Evolutionary conservation across 2,888 invertebrate genomes (phyloP).

Genomic region (Tenthredo scrophulariae): DNA sequence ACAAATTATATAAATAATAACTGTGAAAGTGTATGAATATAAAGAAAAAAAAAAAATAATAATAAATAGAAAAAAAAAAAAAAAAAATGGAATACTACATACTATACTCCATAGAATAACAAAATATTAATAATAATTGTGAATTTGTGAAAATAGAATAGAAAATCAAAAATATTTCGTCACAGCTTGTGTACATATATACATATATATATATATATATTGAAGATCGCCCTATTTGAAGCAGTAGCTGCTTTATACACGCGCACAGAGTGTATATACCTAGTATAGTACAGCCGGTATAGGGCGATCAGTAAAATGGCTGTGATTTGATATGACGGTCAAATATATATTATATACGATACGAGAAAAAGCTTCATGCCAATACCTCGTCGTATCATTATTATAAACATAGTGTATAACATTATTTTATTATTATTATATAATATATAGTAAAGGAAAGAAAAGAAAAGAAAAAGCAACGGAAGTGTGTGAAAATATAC

Average conservation of each 20-base stretch:
- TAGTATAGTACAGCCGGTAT: no score
- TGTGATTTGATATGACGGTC: conserved; percentile 64
- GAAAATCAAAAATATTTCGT: background rate
- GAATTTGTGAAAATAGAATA: background rate
- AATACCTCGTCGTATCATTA: background rate
- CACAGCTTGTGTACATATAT: background rate
- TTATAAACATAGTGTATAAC: no score
- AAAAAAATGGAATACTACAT: background rate
- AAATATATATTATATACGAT: background rate
- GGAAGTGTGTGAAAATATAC: background rate
- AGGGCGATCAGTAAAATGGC: conserved; percentile 68
- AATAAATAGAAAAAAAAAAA: background rate
- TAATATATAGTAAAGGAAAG: no score
- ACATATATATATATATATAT: background rate
- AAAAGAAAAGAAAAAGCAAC: background rate
- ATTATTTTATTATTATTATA: background rate
- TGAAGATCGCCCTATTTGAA: background rate
- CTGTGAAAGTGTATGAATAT: background rate
- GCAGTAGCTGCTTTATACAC: background rate
- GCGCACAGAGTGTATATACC: background rate
- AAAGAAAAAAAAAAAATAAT: background rate
- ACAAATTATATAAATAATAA: background rate
- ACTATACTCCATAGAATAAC: background rate
- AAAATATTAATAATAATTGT: background rate
- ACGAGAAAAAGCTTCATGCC: background rate